phyloP scores from a whole-genome alignment of 2,113 vertebrate genomes.

The Cathartes aura region DNA sequence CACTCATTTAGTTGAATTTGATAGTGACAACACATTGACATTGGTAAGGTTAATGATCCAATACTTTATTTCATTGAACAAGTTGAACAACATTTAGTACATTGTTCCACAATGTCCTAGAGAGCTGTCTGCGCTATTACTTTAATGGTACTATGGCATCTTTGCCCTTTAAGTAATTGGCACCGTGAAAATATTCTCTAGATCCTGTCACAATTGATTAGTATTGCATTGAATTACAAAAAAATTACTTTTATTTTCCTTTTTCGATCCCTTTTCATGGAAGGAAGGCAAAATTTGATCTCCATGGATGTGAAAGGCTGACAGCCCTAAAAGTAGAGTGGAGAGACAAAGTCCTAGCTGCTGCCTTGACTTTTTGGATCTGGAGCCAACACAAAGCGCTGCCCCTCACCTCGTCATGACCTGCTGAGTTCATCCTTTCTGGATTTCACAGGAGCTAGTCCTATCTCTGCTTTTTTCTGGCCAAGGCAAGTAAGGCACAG shows the following conservation, averaged over 20 bases:
- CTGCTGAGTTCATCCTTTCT: background rate
- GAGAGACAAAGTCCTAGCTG: background rate
- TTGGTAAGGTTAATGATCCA: conserved; percentile 81
- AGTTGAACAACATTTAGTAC: conserved; percentile 79
- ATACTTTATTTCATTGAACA: conserved; percentile 74
- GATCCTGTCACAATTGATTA: conserved; percentile 73
- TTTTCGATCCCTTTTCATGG: background rate
- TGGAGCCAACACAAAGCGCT: background rate
- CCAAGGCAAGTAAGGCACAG: background rate
- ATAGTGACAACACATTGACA: conserved; percentile 79
- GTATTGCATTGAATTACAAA: conserved; percentile 24
- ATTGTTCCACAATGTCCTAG: conserved; percentile 73
- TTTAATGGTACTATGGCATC: conserved; percentile 71
- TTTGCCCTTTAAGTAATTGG: conserved; percentile 80
- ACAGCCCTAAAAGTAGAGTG: background rate
- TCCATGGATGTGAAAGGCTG: background rate
- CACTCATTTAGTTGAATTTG: conserved; percentile 76
- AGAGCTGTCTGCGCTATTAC: conserved; percentile 67
- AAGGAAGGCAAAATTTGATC: background rate
- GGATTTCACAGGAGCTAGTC: background rate
- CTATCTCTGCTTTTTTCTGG: background rate
- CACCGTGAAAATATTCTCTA: conserved; percentile 69
- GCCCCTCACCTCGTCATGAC: background rate
- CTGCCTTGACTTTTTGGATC: background rate
- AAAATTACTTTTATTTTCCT: conserved; percentile 41